Evolutionary conservation across 2,113 vertebrate species (phyloP), one percentile per base, ranked within the genome.

Genomic region (Cnemophilus loriae): DNA sequence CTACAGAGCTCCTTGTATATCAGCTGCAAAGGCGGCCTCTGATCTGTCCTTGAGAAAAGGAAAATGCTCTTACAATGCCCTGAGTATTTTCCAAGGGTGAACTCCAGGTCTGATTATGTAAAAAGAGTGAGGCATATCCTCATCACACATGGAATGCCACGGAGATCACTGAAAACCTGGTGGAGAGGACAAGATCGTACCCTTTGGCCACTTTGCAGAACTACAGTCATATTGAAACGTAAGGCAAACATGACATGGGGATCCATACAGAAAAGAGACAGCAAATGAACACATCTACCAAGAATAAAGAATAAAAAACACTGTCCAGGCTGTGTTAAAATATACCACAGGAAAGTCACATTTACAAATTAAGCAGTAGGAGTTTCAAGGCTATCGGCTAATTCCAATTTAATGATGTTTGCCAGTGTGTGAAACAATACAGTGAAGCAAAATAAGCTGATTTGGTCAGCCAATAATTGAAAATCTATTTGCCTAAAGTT

Each of bases 1-100:
- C 59, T 74, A 71, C 18, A 18, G 64, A 88, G 63, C 50, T 55
- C 60, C 64, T 87, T 44, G 65, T 8, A 32, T 1, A 80, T 82
- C 63, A 96, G 57, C 73, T 95, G 59, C 71, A 92, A 89, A 84
- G 41, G 46, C 65, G 96, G 49, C n/a, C 88, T 89, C 57, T 88
- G 49, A 44, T 61, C 39, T 71, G 74, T 32, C 55, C 47, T 84
- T 21, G 16, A 73, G 37, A 57, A 89, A 57, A 69, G 26, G 26
- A 27, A 93, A 84, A 94, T 35, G 11, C 12, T 88, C 24, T 89
- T 69, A 27, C 6, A 24, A 13, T 50, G 71, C 14, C 56, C 6
- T 53, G 78, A 74, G 16, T 30, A 10, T 27, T 78, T 84, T 82
- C 61, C 60, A 75, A 42, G 27, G 22, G 19, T 47, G 85, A 84